A percentile compares a stretch with the other conserved stretches of the same genome.
phyloP scores from a whole-genome alignment of 2,797 vertebrate genomes.

The Protonibea diacanthus region DNA sequence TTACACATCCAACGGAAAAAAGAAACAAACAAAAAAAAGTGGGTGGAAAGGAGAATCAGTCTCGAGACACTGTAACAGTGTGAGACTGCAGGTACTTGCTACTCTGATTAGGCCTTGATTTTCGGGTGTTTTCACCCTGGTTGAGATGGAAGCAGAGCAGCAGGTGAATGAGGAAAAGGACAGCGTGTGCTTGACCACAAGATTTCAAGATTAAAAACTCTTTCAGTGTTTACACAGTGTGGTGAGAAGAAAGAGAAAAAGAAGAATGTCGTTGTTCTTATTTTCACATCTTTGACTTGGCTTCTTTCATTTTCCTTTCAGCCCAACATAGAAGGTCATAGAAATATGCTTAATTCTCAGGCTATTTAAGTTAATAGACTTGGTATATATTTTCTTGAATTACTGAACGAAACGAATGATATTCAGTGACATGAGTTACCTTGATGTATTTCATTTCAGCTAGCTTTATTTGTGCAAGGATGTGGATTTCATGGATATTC shows the following conservation, averaged over 20 bases:
- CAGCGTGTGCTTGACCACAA: background rate
- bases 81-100: conserved; percentile 7
- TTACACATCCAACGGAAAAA: background rate
- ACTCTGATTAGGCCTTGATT: conserved; percentile 5
- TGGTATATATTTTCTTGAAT: background rate
- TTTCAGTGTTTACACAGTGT: background rate
- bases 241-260: background rate
- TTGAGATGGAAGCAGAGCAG: background rate
- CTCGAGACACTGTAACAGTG: background rate
- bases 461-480: background rate
- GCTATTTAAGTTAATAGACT: background rate
- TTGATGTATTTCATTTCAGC: background rate
- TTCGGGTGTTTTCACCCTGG: background rate
- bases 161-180: background rate
- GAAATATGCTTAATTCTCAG: background rate
- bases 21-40: background rate
- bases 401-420: background rate
- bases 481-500: background rate
- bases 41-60: background rate
- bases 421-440: background rate
- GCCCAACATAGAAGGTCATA: too few species aligned
- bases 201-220: background rate
- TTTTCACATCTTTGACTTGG: background rate
- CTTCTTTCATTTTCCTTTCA: background rate
- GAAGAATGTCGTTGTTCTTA: background rate